phyloP scores from a whole-genome alignment of 2,113 vertebrate genomes.

The Semnornis frantzii region DNA sequence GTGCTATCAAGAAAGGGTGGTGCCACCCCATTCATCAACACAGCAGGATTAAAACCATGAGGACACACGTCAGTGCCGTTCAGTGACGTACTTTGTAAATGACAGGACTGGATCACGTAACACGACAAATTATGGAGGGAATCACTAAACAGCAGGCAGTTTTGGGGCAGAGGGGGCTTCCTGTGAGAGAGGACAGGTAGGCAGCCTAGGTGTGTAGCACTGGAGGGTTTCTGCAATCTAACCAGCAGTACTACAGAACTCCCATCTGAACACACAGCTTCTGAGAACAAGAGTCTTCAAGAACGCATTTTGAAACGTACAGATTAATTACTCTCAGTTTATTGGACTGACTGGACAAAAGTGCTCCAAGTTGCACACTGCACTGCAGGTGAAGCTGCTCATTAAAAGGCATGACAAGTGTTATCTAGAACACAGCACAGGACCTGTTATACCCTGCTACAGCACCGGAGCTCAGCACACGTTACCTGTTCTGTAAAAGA shows the following conservation, averaged over 20 bases:
- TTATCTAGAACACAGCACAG: not conserved
- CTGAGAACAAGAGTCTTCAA: rapidly evolving
- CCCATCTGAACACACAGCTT: not conserved
- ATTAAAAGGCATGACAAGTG: not conserved
- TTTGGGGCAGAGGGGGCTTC: not conserved
- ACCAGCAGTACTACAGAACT: rapidly evolving
- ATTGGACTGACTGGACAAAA: not conserved
- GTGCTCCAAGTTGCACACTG: not conserved
- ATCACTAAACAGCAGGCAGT: not conserved
- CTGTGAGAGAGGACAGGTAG: not conserved
- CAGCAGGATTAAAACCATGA: slow-evolving; percentile 24
- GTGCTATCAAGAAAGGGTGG: slow-evolving; percentile 15
- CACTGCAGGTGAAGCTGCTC: not conserved
- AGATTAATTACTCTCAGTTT: not conserved
- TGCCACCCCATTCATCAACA: slow-evolving; percentile 41
- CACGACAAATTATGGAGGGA: not conserved
- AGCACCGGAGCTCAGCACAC: not conserved
- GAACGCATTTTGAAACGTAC: not conserved
- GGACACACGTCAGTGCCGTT: slow-evolving; percentile 26
- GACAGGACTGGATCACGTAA: not conserved
- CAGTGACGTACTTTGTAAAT: slow-evolving; percentile 45
- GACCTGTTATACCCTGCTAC: not conserved
- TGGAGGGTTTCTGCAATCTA: not conserved
- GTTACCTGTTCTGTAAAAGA: not conserved
- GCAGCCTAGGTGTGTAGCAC: not conserved